These are phyloP conservation scores for Brachylomia viminalis DNA, from an alignment of 2,888 invertebrate genomes.

Conservation along the genomic window DNA sequence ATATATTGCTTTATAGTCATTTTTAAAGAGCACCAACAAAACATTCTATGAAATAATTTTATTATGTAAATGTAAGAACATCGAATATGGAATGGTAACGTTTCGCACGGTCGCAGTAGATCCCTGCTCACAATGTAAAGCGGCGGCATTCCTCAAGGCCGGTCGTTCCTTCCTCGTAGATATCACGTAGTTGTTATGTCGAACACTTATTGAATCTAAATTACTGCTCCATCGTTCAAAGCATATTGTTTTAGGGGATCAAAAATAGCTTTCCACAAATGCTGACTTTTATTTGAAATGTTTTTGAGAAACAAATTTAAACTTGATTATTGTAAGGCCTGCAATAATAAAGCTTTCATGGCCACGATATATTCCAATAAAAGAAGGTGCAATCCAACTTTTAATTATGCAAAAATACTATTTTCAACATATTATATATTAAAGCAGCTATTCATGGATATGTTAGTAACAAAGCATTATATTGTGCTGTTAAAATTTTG, in stretches of 20 bases:
- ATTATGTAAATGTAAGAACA: conserved; percentile 34
- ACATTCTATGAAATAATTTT: conserved; percentile 13
- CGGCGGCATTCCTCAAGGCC: conserved; percentile 87
- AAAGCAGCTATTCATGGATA: neutral
- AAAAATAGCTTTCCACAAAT: conserved; percentile 30
- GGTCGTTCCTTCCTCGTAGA: conserved; percentile 79
- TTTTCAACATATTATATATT: neutral
- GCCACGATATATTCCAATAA: neutral
- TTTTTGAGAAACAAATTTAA: neutral
- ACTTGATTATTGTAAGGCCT: neutral
- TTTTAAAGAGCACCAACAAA: neutral
- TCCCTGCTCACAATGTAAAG: conserved; percentile 63
- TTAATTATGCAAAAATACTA: neutral
- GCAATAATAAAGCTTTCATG: too few relatives aligned
- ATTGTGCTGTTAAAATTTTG: neutral
- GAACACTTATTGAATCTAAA: conserved; percentile 71
- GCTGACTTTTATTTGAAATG: neutral
- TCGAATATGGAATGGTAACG: conserved; percentile 43
- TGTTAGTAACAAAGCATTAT: neutral
- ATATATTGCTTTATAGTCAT: conserved; percentile 20
- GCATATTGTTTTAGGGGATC: conserved; percentile 44
- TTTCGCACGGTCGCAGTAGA: conserved; percentile 58
- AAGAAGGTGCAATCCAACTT: neutral
- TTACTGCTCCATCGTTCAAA: conserved; percentile 53
- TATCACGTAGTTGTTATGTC: conserved; percentile 66